Percentiles rank a stretch among this genome's conserved stretches.
Evolutionary conservation across 2,797 vertebrate genomes (phyloP).

Genomic region (Pygocentrus nattereri): DNA sequence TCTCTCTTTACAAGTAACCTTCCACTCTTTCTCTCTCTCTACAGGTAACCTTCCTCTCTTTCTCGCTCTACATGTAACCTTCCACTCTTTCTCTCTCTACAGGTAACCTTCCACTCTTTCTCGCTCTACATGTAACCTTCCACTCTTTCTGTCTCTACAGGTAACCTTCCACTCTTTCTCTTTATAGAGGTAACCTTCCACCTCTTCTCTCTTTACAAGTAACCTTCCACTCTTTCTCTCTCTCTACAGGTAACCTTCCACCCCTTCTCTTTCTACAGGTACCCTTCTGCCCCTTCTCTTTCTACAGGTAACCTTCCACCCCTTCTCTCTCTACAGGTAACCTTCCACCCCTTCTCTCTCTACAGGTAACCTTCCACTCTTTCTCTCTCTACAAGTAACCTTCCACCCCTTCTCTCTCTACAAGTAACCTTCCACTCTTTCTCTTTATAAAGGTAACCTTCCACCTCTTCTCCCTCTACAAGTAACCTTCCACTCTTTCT

Average conservation of each 20-base stretch:
- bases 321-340: too few species aligned
- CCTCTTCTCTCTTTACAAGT: too few species aligned
- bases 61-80: background rate
- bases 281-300: too few species aligned
- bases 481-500: background rate
- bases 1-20: background rate
- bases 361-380: background rate
- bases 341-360: too few species aligned
- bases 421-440: conserved; percentile 1
- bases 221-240: too few species aligned
- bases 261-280: too few species aligned
- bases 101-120: background rate
- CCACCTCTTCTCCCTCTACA: background rate
- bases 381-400: background rate
- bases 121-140: too few species aligned
- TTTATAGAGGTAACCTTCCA: too few species aligned
- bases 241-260: too few species aligned
- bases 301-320: too few species aligned
- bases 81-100: background rate
- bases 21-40: background rate
- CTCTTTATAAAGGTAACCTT: background rate
- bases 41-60: background rate
- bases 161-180: background rate
- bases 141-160: background rate
- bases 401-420: background rate